Base-by-base conservation (phyloP, 1,140 invertebrate genomes). In the Drosophila gunungcola region DNA sequence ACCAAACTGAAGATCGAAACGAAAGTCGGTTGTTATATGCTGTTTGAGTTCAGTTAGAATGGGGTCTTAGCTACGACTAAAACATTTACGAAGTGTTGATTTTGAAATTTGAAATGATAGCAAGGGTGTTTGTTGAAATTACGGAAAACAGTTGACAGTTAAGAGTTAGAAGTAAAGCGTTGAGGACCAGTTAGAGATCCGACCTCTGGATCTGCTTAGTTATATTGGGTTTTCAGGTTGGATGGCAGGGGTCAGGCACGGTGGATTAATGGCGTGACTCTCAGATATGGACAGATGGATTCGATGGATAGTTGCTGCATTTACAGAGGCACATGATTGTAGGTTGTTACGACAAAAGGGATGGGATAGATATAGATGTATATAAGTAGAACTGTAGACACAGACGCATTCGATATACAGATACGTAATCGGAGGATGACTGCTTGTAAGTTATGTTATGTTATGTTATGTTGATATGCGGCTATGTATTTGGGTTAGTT, bases 381-480 rank as follows among this genome's bases (percentile, higher is more conserved):
- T 12, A 46, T 36, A 64, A 16, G 43, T 32, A 48, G 42, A 38
- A 58, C 36, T 63, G 42, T 60, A 65, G 42, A 65, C 43, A 65
- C 36, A 64, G 63, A 65, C 42, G 16, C 63, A 67, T 70, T 70
- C 34, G 41, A n/a, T 29, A 41, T 49, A 57, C n/a, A 54, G 21
- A 56, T 48, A 48, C 25, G 57, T 63, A 63, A 9, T 25, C 58
- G 58, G 25, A 36, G 10, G 43, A 46, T 69, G 63, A 48, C 34
- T 46, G 34, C 43, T 45, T 52, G 55, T 36, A 58, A 10, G 13
- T 29, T 36, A 27, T n/a, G 4, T 27, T 69, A 10, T 53, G 27
- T 69, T 13, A n/a, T 21, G 46, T 36, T 21, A 46, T 53, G 13
- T 68, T 11, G 43, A 38, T 55, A 65, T 52, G 32, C 51, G 39